Conservation (phyloP, 2,113 vertebrate genomes). For the Sinocyclocheilus rhinocerous region DNA sequence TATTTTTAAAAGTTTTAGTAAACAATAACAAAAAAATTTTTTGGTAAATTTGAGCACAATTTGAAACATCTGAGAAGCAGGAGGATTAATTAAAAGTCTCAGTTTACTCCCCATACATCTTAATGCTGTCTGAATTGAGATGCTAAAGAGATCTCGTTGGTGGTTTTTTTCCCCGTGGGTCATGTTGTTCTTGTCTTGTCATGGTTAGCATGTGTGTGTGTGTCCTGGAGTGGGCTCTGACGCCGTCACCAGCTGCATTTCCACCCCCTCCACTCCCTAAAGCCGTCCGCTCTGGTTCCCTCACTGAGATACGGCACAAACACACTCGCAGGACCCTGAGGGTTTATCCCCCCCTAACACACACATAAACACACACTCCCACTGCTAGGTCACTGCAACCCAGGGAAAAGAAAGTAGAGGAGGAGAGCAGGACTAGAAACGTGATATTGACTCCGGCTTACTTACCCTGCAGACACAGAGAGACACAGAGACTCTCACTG, state of each 20-base stretch:
- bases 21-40: background rate
- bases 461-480: constrained; percentile 44
- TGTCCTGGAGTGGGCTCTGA: constrained; percentile 19
- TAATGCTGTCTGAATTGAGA: background rate
- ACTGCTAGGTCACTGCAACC: constrained; percentile 38
- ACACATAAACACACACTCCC: background rate
- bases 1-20: background rate
- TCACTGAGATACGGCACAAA: constrained; percentile 44
- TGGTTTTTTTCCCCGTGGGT: background rate
- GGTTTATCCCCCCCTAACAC: constrained; percentile 7
- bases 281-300: constrained; percentile 37
- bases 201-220: background rate
- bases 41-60: background rate
- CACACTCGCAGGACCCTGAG: constrained; percentile 36
- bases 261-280: constrained; percentile 26
- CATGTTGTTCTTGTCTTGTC: background rate
- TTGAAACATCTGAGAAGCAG: background rate
- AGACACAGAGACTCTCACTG: constrained; percentile 6
- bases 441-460: constrained; percentile 43
- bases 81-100: constrained; percentile 5
- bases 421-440: constrained; percentile 39
- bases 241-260: constrained; percentile 27
- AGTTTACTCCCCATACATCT: background rate
- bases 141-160: background rate
- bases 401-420: constrained; percentile 32